These are phyloP conservation scores for Elephas maximus DNA, from an alignment of 2,113 vertebrate genomes.

Conservation along the genomic window DNA sequence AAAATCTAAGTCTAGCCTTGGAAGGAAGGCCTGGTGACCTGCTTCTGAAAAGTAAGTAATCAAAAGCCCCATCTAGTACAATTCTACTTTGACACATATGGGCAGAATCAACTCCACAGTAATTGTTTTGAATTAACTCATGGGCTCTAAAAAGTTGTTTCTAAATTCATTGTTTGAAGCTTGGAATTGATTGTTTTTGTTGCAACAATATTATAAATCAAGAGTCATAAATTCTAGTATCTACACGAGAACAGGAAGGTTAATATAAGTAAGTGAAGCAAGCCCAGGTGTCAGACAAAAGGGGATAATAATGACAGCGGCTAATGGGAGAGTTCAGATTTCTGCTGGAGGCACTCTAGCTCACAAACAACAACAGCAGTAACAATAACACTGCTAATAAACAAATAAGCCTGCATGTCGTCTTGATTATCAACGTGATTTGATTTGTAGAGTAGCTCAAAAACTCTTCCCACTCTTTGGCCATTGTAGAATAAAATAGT, in stretches of 20 bases:
- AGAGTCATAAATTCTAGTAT: constrained; percentile 42
- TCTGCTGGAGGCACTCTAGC: not conserved
- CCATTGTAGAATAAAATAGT: constrained; percentile 36
- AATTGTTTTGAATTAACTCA: not conserved
- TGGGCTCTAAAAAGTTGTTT: constrained; percentile 6
- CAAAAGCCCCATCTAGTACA: not conserved
- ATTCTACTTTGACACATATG: not conserved
- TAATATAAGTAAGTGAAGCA: not conserved
- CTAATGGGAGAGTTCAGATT: not conserved
- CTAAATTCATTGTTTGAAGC: constrained; percentile 55
- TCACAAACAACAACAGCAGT: not conserved
- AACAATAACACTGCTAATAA: not conserved
- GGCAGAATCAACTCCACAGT: not conserved
- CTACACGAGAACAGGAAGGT: not conserved
- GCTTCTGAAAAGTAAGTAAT: not conserved
- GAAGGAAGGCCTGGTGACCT: not conserved
- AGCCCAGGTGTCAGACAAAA: not conserved
- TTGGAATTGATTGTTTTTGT: constrained; percentile 55
- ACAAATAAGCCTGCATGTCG: constrained; percentile 45
- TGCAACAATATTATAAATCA: constrained; percentile 30
- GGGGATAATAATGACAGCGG: not conserved
- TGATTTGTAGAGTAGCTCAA: not conserved
- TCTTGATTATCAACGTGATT: constrained; percentile 55
- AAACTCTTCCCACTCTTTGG: not conserved
- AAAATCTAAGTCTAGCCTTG: not conserved